Evolutionary conservation across 1,140 invertebrate species (phyloP).

Genomic region (Dinothrombium tinctorium): DNA sequence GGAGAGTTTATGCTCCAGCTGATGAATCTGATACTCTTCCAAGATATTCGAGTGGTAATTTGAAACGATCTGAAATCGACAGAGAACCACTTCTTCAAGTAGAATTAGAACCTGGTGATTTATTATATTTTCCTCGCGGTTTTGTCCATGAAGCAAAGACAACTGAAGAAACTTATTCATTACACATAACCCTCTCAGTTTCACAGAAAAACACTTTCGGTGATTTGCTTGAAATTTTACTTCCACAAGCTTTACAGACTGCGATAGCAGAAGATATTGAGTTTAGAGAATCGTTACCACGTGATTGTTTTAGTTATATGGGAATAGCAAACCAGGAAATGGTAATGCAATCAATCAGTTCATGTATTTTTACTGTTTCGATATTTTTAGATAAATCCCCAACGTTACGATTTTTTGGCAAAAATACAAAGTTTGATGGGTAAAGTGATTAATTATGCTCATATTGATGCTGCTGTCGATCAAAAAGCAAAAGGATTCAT

Average conservation of each 20-base stretch:
- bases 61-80: conserved; percentile 42
- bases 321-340: conserved; percentile 36
- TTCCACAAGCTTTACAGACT: conserved; percentile 45
- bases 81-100: conserved; percentile 56
- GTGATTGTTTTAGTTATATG: conserved; percentile 43
- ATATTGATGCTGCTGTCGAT: conserved; percentile 59
- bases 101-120: conserved; percentile 55
- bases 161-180: conserved; percentile 45
- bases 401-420: conserved; percentile 29
- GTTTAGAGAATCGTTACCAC: conserved; percentile 52
- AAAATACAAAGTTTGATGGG: conserved; percentile 34
- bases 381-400: conserved; percentile 17
- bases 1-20: conserved; percentile 63
- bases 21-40: conserved; percentile 30
- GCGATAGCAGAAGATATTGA: conserved; percentile 42
- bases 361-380: background rate
- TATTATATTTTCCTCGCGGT: conserved; percentile 72
- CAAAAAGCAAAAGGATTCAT: conserved; percentile 55
- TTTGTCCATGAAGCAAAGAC: conserved; percentile 59
- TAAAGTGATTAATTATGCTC: conserved; percentile 35
- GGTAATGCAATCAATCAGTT: conserved; percentile 4
- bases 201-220: conserved; percentile 75
- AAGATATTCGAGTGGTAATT: conserved; percentile 56
- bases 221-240: conserved; percentile 52
- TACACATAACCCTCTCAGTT: conserved; percentile 74